Base-by-base conservation (phyloP, 2,797 vertebrate genomes). In the Streptopelia turtur region DNA sequence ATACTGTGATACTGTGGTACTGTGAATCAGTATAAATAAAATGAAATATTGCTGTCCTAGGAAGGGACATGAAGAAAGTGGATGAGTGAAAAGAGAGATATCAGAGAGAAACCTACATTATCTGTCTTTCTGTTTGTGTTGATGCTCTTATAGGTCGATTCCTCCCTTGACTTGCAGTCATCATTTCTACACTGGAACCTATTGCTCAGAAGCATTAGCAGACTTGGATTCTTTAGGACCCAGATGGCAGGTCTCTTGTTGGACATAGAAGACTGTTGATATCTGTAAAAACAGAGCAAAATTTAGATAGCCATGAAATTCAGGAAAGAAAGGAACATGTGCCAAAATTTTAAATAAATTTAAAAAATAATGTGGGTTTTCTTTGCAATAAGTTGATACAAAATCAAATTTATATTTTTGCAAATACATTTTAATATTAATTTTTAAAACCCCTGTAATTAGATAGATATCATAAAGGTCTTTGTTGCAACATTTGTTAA, bases 121-220 rank as follows among this genome's bases (percentile, higher is more conserved):
- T 7, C 20, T 33, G 39, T 4, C 6, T 30, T 64, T 75, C 70
- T 28, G 1, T 5, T 39, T 56, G 6, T 33, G 9, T 41, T 59
- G 13, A 22, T 83, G 30, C 1, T 87, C 18, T 78, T 41, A 35
- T 2, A 5, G 14, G 10, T 55, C 13, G 49, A 18, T 20, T 47
- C 27, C 11, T 61, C 8, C 50, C 17, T 70, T 0, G 0, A 6
- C 37, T 33, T 70, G 27, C 27, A 70, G 13, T n/a, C 28, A 47
- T 3, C 22, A 52, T 33, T 47, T 45, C 50, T 47, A 18, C 25
- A 27, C 11, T 1, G 3, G 31, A 61, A 33, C 10, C 5, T 50
- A 18, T 75, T 15, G 24, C 20, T 33, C n/a, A 49, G n/a, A 86
- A 50, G 17, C 22, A 24, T 41, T n/a, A 49, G 10, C 6, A 71